phyloP scores from a whole-genome alignment of 2,113 vertebrate genomes.

The human region DNA sequence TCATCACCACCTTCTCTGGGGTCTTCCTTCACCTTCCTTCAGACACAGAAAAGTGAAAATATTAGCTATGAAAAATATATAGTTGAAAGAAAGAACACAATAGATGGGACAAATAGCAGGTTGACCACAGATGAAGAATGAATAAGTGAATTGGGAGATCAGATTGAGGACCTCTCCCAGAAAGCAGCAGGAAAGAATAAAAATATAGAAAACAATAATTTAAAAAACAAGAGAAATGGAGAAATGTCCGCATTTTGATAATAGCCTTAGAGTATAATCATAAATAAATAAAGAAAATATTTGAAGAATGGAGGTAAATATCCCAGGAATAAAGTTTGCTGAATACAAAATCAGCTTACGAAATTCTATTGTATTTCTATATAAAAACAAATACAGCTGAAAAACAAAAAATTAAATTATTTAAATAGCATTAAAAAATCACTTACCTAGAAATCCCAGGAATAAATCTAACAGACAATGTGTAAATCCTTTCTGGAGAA shows the following conservation, averaged over 20 bases:
- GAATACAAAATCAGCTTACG: neutral
- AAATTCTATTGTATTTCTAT: neutral
- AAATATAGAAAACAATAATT: constrained; percentile 10
- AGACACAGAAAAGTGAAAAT: constrained; percentile 11
- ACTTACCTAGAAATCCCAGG: neutral
- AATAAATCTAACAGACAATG: neutral
- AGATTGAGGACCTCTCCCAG: neutral
- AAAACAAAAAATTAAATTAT: neutral
- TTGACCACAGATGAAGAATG: neutral
- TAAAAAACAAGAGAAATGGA: neutral
- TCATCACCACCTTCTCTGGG: neutral
- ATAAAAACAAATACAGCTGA: neutral
- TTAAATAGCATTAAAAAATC: neutral
- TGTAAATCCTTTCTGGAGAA: neutral
- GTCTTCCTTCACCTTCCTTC: neutral
- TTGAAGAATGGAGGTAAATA: neutral
- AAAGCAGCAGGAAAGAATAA: neutral
- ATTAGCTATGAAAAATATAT: neutral
- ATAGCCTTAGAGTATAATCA: neutral
- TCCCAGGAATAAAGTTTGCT: neutral
- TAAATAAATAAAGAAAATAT: neutral
- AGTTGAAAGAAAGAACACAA: constrained; percentile 11
- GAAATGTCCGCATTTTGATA: neutral
- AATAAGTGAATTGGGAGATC: neutral
- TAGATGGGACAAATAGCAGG: neutral